phyloP scores from a whole-genome alignment of 2,888 invertebrate species.

The Neria commutata region DNA sequence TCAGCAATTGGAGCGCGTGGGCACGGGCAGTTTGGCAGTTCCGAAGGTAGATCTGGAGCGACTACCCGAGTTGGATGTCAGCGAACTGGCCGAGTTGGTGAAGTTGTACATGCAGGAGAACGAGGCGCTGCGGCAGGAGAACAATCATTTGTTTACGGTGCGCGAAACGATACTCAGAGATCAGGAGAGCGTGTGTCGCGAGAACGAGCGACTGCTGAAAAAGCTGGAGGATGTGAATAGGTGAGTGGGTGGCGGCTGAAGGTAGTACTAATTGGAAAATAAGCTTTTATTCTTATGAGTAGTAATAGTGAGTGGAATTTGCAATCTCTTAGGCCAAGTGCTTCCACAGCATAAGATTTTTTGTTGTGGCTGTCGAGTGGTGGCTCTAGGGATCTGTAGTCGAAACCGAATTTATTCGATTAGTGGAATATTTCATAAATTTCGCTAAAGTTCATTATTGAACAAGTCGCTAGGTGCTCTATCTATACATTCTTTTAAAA shows the following conservation, averaged over 20 bases:
- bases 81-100: slow-evolving; percentile 82
- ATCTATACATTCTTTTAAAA: too few relatives aligned
- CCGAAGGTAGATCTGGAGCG: slow-evolving; percentile 75
- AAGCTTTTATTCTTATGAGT: slow-evolving; percentile 10
- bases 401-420: too few relatives aligned
- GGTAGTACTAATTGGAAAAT: not conserved
- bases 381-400: too few relatives aligned
- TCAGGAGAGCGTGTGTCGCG: slow-evolving; percentile 86
- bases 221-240: slow-evolving; percentile 88
- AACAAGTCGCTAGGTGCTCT: too few relatives aligned
- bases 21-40: slow-evolving; percentile 48
- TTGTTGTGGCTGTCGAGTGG: too few relatives aligned
- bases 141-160: slow-evolving; percentile 80
- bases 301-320: too few relatives aligned
- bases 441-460: too few relatives aligned
- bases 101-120: slow-evolving; percentile 86
- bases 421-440: too few relatives aligned
- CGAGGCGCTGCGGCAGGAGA: slow-evolving; percentile 79
- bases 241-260: slow-evolving; percentile 65
- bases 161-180: slow-evolving; percentile 83
- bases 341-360: too few relatives aligned
- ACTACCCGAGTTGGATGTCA: slow-evolving; percentile 75
- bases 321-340: too few relatives aligned
- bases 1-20: slow-evolving; percentile 26
- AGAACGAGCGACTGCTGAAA: slow-evolving; percentile 86